These are phyloP conservation scores for Erpetoichthys calabaricus DNA, from an alignment of 2,797 vertebrate genomes.

Conservation along the genomic window DNA sequence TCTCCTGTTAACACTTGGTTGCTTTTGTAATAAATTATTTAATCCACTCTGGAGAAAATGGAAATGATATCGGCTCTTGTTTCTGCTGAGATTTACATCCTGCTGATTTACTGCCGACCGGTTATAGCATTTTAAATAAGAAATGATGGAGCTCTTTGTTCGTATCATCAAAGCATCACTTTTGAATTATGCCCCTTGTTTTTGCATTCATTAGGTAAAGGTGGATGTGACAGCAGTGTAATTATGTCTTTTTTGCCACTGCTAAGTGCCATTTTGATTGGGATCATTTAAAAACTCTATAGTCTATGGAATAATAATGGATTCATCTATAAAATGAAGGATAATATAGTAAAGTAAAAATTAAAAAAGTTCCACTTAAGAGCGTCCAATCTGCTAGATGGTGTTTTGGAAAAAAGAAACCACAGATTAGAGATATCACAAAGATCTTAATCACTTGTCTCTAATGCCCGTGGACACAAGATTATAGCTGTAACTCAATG, in stretches of 20 bases:
- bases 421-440: too few relatives aligned
- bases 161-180: slow-evolving; percentile 3
- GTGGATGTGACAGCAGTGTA: slow-evolving; percentile 1
- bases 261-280: too few relatives aligned
- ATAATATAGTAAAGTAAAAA: too few relatives aligned
- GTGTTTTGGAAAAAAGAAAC: too few relatives aligned
- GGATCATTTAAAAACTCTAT: too few relatives aligned
- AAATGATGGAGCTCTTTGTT: slow-evolving; percentile 2
- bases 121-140: slow-evolving; percentile 7
- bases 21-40: slow-evolving; percentile 5
- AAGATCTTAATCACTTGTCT: too few relatives aligned
- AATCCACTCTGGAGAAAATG: slow-evolving; percentile 3
- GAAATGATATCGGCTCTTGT: slow-evolving; percentile 4
- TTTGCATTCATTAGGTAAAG: neutral
- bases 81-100: slow-evolving; percentile 3
- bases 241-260: neutral
- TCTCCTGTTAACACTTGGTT: neutral
- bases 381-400: too few relatives aligned
- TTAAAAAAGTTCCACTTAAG: too few relatives aligned
- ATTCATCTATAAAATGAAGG: too few relatives aligned
- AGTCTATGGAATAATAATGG: too few relatives aligned
- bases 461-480: too few relatives aligned
- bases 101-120: slow-evolving; percentile 1
- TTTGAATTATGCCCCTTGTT: neutral
- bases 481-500: too few relatives aligned